These are phyloP conservation scores for Syngnathus floridae DNA, from an alignment of 2,113 vertebrate species.

Conservation along the genomic window DNA sequence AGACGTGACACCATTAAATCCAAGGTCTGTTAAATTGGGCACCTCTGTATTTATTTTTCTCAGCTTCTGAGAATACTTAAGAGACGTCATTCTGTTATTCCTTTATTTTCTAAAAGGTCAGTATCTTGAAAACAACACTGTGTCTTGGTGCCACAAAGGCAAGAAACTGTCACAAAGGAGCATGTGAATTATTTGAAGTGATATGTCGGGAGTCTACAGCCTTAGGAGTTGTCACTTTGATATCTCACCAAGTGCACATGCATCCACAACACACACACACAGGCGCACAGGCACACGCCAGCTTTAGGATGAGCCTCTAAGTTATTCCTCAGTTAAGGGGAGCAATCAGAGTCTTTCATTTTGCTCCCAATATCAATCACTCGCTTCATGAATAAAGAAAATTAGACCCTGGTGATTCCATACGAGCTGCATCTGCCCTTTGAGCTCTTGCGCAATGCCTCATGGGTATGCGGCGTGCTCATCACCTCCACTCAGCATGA, in stretches of 20 bases:
- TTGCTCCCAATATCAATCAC: slow-evolving; percentile 70
- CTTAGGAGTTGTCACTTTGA: slow-evolving; percentile 68
- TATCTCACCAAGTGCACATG: slow-evolving; percentile 51
- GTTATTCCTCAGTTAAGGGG: slow-evolving; percentile 59
- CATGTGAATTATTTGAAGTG: slow-evolving; percentile 61
- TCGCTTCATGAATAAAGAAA: slow-evolving; percentile 74
- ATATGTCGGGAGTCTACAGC: slow-evolving; percentile 52
- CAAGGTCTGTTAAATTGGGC: no score
- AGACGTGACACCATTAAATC: no score
- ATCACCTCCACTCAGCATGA: slow-evolving; percentile 51
- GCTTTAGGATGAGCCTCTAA: slow-evolving; percentile 26
- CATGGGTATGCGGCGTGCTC: slow-evolving; percentile 56
- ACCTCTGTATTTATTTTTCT: not conserved
- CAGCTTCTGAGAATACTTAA: not conserved
- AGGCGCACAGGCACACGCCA: slow-evolving; percentile 5
- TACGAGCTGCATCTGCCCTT: slow-evolving; percentile 62
- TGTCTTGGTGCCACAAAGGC: slow-evolving; percentile 27
- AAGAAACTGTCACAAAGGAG: slow-evolving; percentile 55
- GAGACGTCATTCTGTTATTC: not conserved
- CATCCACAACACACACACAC: slow-evolving; percentile 11
- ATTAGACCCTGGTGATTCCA: slow-evolving; percentile 64
- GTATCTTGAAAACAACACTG: not conserved
- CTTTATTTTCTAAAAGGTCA: slow-evolving; percentile 1
- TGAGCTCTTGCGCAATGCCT: slow-evolving; percentile 56
- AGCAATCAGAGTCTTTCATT: slow-evolving; percentile 70